These are phyloP conservation scores for Buteo buteo DNA, from an alignment of 2,113 vertebrate species.

Conservation along the genomic window DNA sequence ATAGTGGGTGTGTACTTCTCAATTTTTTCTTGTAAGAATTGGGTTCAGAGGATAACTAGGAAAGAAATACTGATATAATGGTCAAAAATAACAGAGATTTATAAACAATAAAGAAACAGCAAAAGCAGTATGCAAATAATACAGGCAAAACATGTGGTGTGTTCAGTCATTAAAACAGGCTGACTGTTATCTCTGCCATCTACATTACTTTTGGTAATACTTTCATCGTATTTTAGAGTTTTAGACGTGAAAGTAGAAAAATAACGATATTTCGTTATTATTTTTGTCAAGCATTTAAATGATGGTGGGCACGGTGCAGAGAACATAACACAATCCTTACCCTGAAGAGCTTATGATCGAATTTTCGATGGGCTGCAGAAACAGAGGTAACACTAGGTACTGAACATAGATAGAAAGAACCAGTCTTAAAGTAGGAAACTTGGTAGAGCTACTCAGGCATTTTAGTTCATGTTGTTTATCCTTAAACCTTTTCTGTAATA, in stretches of 20 bases:
- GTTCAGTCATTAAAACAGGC: background rate
- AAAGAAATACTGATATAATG: slow-evolving; percentile 9
- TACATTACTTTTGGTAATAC: background rate
- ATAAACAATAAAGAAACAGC: background rate
- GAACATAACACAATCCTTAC: background rate
- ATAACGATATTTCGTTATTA: background rate
- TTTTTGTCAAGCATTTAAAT: background rate
- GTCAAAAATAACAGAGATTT: background rate
- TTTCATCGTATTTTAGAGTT: background rate
- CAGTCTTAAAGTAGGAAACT: background rate
- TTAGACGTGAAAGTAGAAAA: background rate
- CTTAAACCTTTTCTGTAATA: background rate
- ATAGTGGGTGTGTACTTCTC: background rate
- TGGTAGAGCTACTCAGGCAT: background rate
- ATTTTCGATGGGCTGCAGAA: slow-evolving; percentile 40
- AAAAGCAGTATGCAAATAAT: background rate
- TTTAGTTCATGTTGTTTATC: background rate
- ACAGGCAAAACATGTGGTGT: slow-evolving; percentile 27
- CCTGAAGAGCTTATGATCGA: background rate
- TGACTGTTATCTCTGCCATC: background rate
- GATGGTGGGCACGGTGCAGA: background rate
- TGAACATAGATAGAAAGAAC: background rate
- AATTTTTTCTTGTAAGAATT: background rate
- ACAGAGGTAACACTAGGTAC: background rate
- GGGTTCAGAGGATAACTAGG: slow-evolving; percentile 38